phyloP scores from a whole-genome alignment of 1,140 invertebrate genomes.

The Mizuhopecten yessoensis region DNA sequence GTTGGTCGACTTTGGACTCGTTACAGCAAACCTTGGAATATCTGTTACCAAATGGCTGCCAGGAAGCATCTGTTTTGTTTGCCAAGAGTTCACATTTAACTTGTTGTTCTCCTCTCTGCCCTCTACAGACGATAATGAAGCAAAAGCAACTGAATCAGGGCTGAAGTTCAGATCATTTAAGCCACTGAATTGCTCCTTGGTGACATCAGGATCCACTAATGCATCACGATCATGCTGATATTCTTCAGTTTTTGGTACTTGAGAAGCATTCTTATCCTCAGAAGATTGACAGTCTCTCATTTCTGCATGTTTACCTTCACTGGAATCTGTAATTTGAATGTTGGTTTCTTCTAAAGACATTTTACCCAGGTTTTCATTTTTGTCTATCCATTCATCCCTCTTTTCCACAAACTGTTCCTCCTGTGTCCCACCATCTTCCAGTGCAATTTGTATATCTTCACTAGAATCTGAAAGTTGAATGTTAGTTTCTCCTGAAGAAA shows the following conservation, averaged over 20 bases:
- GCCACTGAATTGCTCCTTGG: constrained; percentile 40
- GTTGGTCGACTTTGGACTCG: not conserved
- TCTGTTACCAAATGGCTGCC: not conserved
- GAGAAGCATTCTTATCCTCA: not conserved
- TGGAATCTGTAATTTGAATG: not conserved
- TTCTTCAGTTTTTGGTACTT: not conserved
- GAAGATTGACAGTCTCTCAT: not conserved
- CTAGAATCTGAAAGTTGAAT: not conserved
- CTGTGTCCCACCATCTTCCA: not conserved
- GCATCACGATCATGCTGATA: not conserved
- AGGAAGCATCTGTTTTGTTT: not conserved
- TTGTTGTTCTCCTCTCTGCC: not conserved
- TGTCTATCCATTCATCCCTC: not conserved
- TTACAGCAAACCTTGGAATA: not conserved
- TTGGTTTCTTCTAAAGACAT: not conserved
- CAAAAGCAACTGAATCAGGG: constrained; percentile 50
- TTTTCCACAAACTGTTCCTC: too few relatives aligned
- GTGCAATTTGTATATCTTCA: not conserved
- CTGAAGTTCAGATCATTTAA: constrained; percentile 59
- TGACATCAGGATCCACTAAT: not conserved
- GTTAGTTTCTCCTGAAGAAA: not conserved
- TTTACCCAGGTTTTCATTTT: not conserved
- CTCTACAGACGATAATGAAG: not conserved
- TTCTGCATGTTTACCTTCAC: not conserved
- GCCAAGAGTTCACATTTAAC: not conserved